Base-by-base conservation (phyloP, 2,113 vertebrate genomes). In the Hemibagrus wyckioides region DNA sequence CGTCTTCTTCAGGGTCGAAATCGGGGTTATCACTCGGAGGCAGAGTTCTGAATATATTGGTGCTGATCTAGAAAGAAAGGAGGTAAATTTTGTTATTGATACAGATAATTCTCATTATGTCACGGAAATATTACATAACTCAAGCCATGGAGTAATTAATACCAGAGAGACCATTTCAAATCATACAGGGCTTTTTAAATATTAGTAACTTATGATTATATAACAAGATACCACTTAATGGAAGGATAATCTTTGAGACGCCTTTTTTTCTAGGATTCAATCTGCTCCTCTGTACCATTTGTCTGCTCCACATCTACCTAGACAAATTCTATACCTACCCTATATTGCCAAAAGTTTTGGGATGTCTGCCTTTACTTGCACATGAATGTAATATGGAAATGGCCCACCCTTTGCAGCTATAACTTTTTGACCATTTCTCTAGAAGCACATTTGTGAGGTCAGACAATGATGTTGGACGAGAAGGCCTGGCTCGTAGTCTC, bases 1-100 rank as follows among this genome's bases (percentile, higher is more conserved):
- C 98, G 86, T 99, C 98, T 92, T 99, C 98, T 92, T 99, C 98
- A 83, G 98, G 98, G 93, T 99, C 98, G 93, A 99, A 99, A 91
- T 99, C 98, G 0, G 98, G 97, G 92, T 99, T 99, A 76, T 99
- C 98, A 84, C 97, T 99, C 63, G 98, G 98, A 86, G 98, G 97
- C 94, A 99, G 97, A 44, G 97, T 97, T 92, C 98, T 95, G 93
- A 99, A 99, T 93, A 99, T 97, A 92, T 99, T 99, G 93, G 96
- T 97, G 92, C 94, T 94, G 92, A 99, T 98, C 98, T 99, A 95
- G 23, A 92, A 93, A 87, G 33, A 89, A 91, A 89, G 23, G 89
- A 25, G 21, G 7, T 21, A 3, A 39, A 4, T 28, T 21, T 80
- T 23, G 54, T 79, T 84, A 86, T 44, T 39, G 54, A 75, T 4